Base-by-base conservation (phyloP, 2,797 vertebrate genomes). In the Nothura maculosa region DNA sequence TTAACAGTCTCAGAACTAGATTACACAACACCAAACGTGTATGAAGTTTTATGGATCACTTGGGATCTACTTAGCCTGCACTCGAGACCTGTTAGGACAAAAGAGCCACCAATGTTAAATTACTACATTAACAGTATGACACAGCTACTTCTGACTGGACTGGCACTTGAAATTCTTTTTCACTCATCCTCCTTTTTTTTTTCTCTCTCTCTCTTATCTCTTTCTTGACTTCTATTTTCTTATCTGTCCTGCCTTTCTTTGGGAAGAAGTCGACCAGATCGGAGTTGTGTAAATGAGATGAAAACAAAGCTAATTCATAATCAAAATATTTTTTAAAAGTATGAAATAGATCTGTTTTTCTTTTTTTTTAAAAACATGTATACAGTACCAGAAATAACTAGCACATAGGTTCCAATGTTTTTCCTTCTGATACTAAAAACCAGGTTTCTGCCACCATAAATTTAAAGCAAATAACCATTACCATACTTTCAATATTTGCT, bases 401-500 rank as follows among this genome's bases (percentile, higher is more conserved):
- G 79, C 30, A 36, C 4, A 69, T 82, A 60, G 11, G 64, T 74
- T 24, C 32, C 43, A 50, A 38, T 27, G 20, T 21, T 82, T 88
- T 83, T 36, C 20, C 30, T 90, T 72, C 47, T 85, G 19, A 78
- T 54, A 63, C 50, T 83, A 54, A 81, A 58, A 30, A 50, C 6
- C 8, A 48, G 52, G 15, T 27, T 80, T 54, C 55, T 72, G 24
- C 12, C 9, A 36, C 11, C 28, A 12, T 24, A 78, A 80, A 76
- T 63, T 66, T 68, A 86, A 89, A 42, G 62, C 68, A 96, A 93
- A 89, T 82, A 93, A 66, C 54, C 27, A 63, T 89, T 40, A 74
- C 36, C 48, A 67, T 55, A 81, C 24, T 70, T 96, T 66, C 86
- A 92, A 72, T 91, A 92, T 94, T 96, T 93, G 43, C 67, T 34